Evolutionary conservation across 1,140 invertebrate genomes (phyloP).

Genomic region (Papilio polytes): DNA sequence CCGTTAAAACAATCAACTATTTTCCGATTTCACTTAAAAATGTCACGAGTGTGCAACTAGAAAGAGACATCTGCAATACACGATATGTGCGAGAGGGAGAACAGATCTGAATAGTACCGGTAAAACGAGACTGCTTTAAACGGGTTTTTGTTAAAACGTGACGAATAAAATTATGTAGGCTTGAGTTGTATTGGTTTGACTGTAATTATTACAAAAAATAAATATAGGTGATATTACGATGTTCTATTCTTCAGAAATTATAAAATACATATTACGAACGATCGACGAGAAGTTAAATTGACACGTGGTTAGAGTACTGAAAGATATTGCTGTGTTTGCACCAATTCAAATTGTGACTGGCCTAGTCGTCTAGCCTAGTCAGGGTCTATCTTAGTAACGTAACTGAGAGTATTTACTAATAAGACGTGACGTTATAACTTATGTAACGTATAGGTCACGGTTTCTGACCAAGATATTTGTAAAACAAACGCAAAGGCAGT

Average conservation of each 20-base stretch:
- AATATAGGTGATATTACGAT: not conserved
- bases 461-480: constrained; percentile 7
- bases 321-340: not conserved
- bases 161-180: constrained; percentile 12
- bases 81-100: not conserved
- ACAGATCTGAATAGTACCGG: not conserved
- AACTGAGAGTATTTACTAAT: not conserved
- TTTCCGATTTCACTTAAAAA: constrained; percentile 10
- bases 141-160: constrained; percentile 4
- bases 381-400: not conserved
- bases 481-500: constrained; percentile 4
- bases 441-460: constrained; percentile 19
- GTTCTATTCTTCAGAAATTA: too few relatives aligned
- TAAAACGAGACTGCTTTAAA: not conserved
- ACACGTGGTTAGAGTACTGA: not conserved
- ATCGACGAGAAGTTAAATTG: too few relatives aligned
- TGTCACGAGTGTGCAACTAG: not conserved
- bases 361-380: too few relatives aligned
- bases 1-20: not conserved
- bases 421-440: not conserved
- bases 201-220: not conserved
- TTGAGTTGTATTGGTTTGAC: not conserved
- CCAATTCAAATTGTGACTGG: too few relatives aligned
- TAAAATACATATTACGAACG: too few relatives aligned
- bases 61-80: not conserved